Conservation (phyloP, 2,797 vertebrate genomes). For the Myotis vivesi region DNA sequence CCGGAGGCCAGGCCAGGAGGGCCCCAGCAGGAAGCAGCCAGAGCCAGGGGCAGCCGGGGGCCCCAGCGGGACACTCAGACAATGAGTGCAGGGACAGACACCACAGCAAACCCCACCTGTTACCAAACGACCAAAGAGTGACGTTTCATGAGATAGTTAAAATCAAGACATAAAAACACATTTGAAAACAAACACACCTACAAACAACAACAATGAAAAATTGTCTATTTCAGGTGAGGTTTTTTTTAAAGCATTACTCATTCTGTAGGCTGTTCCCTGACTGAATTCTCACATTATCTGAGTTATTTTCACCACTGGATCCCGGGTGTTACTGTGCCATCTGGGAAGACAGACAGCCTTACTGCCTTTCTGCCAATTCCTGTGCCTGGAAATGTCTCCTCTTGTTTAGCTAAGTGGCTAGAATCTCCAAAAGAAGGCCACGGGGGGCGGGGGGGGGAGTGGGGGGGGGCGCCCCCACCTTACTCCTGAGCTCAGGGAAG, state of each 20-base stretch:
- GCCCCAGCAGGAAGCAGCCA: neutral
- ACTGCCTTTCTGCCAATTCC: neutral
- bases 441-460: neutral
- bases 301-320: neutral
- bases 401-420: neutral
- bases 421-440: neutral
- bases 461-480: accelerated
- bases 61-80: neutral
- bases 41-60: neutral
- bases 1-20: neutral
- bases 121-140: neutral
- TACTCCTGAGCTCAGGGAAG: neutral
- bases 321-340: neutral
- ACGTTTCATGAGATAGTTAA: neutral
- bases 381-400: neutral
- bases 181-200: neutral
- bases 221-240: neutral
- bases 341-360: neutral
- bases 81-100: neutral
- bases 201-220: neutral
- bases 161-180: neutral
- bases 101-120: too few species aligned
- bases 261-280: neutral
- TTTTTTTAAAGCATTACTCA: neutral
- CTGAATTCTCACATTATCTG: neutral